Conservation (phyloP, 2,888 invertebrate genomes). For the Caenorhabditis sulstoni region DNA sequence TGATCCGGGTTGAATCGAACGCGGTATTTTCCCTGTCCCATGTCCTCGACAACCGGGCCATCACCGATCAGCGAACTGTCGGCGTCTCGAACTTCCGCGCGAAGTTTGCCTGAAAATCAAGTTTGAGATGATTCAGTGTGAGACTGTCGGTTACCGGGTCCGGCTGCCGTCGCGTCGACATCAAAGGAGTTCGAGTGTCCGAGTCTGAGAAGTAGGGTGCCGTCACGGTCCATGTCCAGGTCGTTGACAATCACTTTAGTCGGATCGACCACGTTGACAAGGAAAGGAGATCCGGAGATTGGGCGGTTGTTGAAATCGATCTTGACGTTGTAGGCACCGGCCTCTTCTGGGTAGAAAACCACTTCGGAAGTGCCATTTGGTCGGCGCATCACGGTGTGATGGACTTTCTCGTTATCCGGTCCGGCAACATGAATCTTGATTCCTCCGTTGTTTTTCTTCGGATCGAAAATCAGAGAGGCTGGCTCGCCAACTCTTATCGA, state of each 20-base stretch:
- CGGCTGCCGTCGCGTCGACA: conserved; percentile 80
- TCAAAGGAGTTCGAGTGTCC: conserved; percentile 76
- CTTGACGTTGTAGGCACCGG: conserved; percentile 73
- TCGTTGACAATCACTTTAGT: conserved; percentile 73
- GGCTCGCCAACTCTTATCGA: conserved; percentile 81
- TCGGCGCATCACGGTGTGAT: conserved; percentile 74
- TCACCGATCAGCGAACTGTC: conserved; percentile 73
- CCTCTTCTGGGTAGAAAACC: conserved; percentile 76
- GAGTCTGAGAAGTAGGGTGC: conserved; percentile 72
- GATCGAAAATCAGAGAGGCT: conserved; percentile 82
- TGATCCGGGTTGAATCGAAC: conserved; percentile 71
- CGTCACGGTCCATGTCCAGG: conserved; percentile 73
- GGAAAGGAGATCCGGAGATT: conserved; percentile 82
- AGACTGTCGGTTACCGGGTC: too few species aligned
- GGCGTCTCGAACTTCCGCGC: conserved; percentile 80
- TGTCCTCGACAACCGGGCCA: conserved; percentile 74
- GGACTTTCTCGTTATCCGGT: conserved; percentile 69
- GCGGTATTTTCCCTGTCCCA: conserved; percentile 78
- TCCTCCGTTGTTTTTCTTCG: conserved; percentile 80
- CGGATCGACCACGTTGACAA: conserved; percentile 78
- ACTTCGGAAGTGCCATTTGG: conserved; percentile 74
- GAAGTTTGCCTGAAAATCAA: conserved; percentile 72
- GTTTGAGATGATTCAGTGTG: neutral
- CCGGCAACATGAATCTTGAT: conserved; percentile 76
- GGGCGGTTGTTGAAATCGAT: conserved; percentile 82